phyloP scores from a whole-genome alignment of 2,888 invertebrate genomes.

The Tachina fera region DNA sequence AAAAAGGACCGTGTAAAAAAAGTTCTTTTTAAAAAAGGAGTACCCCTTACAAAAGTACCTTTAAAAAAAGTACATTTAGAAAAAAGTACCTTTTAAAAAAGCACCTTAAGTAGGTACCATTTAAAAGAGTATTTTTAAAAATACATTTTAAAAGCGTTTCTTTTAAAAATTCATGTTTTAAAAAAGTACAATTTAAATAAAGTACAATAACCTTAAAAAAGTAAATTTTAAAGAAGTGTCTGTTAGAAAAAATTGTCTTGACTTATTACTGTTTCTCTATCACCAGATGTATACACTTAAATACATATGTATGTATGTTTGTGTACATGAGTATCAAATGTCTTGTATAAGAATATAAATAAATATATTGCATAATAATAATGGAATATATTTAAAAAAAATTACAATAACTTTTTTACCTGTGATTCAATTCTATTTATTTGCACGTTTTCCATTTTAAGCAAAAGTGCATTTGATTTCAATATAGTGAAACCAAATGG shows the following conservation, averaged over 20 bases:
- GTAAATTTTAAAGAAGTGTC: not conserved
- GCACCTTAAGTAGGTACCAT: not conserved
- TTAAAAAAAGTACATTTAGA: not conserved
- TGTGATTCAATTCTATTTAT: constrained; percentile 85
- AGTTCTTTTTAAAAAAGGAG: not conserved
- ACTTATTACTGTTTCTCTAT: not conserved
- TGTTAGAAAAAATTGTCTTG: not conserved
- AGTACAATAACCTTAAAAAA: not conserved
- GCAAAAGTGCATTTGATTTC: constrained; percentile 85
- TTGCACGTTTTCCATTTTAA: constrained; percentile 86
- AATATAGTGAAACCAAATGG: constrained; percentile 91
- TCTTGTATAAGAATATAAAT: not conserved
- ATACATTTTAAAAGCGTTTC: not conserved
- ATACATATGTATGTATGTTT: too few relatives aligned
- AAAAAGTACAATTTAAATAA: not conserved
- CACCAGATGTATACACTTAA: not conserved
- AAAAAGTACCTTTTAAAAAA: not conserved
- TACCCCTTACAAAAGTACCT: too few relatives aligned
- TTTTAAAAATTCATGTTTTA: not conserved
- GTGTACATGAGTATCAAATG: too few relatives aligned
- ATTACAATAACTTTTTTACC: constrained; percentile 73
- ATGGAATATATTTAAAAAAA: not conserved
- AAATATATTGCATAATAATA: constrained; percentile 21
- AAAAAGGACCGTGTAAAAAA: not conserved
- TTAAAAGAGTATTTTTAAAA: not conserved